Base-by-base conservation (phyloP, 2,888 invertebrate species). In the Drosophila cognata region DNA sequence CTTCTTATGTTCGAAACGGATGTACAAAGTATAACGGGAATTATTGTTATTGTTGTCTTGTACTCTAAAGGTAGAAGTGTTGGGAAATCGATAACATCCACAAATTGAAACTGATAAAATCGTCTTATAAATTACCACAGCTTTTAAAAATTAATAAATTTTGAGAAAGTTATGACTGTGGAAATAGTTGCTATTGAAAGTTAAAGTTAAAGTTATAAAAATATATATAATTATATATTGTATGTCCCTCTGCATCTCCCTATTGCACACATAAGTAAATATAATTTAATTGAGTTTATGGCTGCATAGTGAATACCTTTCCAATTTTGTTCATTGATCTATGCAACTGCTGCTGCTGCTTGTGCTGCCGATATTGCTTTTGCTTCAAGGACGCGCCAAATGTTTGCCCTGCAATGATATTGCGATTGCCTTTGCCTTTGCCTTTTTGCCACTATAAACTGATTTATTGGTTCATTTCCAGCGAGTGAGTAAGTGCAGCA, bases 401-500 rank as follows among this genome's bases (percentile, higher is more conserved):
- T 87, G 79, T 87, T 89, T 71, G 88, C 68, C 82, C 86, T 74
- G 73, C 65, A 73, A 80, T 63, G 79, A 63, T 74, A 67, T 72
- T 67, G 61, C 71, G 52, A 60, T 71, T 74, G 67, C 72, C 48
- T 56, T 76, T 74, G 67, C 72, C 48, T 56, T 76, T 73, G 71
- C 68, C 67, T 71, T 74, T 88, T 83, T 86, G 73, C 77, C 74
- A 90, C 89, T 84, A 87, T 90, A 89, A 85, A 84, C 91, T 90
- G 85, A 85, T 85, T 85, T 85, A 85, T 85, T 89, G 91, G 91
- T 90, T 85, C 91, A 90, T 90, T 85, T 85, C 84, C 89, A 90
- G 71, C 65, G 67, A 65, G 65, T 41, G 68, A 71, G 52, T 70
- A 63, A 87, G 79, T 89, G 85, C 89, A 89, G 62, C 76, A 64